These are phyloP conservation scores for Caprella mutica DNA, from an alignment of 2,888 invertebrate species.

Conservation along the genomic window DNA sequence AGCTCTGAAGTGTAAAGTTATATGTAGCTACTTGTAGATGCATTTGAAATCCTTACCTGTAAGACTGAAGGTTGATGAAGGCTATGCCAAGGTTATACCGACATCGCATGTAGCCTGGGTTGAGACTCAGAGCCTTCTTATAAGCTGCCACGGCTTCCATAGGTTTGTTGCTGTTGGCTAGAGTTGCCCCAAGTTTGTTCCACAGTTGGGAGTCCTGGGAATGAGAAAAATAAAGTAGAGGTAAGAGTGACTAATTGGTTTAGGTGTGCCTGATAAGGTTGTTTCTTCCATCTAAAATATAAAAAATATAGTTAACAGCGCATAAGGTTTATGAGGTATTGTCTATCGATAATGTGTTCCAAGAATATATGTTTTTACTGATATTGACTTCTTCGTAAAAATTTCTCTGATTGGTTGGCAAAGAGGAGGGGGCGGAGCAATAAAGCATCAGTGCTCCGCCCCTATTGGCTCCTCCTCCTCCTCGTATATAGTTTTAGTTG, in stretches of 20 bases:
- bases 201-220: slow-evolving; percentile 76
- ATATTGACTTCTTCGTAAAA: too few species aligned
- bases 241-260: background rate
- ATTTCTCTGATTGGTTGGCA: too few species aligned
- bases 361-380: too few species aligned
- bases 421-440: too few species aligned
- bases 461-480: too few species aligned
- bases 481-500: too few species aligned
- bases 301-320: too few species aligned
- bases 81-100: slow-evolving; percentile 96
- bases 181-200: slow-evolving; percentile 92
- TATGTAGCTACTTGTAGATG: too few species aligned
- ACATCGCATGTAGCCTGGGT: slow-evolving; percentile 92
- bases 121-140: slow-evolving; percentile 72
- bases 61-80: slow-evolving; percentile 88
- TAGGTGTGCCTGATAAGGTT: background rate
- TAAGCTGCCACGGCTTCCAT: slow-evolving; percentile 96
- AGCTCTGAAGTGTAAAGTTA: background rate
- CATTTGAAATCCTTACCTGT: slow-evolving; percentile 53
- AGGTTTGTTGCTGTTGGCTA: slow-evolving; percentile 82
- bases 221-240: slow-evolving; percentile 12
- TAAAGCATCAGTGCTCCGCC: too few species aligned
- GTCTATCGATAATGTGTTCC: too few species aligned
- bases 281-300: too few species aligned
- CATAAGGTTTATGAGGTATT: too few species aligned